Evolutionary conservation across 2,113 vertebrate species (phyloP).

Genomic region (Dicentrarchus labrax): DNA sequence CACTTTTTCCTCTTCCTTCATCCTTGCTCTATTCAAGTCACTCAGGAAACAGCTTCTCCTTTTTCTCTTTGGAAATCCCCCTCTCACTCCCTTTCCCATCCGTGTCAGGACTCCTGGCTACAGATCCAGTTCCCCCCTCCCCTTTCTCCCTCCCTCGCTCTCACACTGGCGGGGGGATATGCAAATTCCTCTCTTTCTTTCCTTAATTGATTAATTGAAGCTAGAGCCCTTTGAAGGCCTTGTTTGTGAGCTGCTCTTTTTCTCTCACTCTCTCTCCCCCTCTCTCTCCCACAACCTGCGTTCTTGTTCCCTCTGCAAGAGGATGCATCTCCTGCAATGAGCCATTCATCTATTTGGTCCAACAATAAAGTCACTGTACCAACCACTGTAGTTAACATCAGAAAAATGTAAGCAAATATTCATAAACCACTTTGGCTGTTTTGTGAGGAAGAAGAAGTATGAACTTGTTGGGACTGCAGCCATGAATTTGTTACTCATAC

Average conservation of each 20-base stretch:
- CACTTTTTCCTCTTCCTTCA: slow-evolving; percentile 56
- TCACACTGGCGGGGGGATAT: slow-evolving; percentile 76
- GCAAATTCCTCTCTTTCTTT: slow-evolving; percentile 85
- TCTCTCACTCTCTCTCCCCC: slow-evolving; percentile 2
- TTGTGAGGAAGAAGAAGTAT: neutral
- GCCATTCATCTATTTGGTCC: slow-evolving; percentile 31
- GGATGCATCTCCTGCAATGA: slow-evolving; percentile 46
- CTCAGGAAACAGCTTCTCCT: slow-evolving; percentile 83
- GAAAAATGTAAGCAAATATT: neutral
- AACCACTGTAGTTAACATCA: neutral
- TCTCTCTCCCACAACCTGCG: slow-evolving; percentile 64
- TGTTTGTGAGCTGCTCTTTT: slow-evolving; percentile 75
- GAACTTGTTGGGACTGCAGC: neutral
- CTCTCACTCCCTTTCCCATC: slow-evolving; percentile 75
- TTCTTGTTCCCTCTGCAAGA: slow-evolving; percentile 54
- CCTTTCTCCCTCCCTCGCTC: slow-evolving; percentile 38
- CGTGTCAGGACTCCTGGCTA: slow-evolving; percentile 81
- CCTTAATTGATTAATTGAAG: slow-evolving; percentile 88
- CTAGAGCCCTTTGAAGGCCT: slow-evolving; percentile 80
- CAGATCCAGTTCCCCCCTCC: slow-evolving; percentile 56
- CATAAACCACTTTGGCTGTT: neutral
- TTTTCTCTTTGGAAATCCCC: slow-evolving; percentile 77
- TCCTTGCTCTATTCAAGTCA: slow-evolving; percentile 77
- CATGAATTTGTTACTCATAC: neutral
- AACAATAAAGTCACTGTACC: slow-evolving; percentile 38